Evolutionary conservation across 2,113 vertebrate genomes (phyloP).

Genomic region (human): DNA sequence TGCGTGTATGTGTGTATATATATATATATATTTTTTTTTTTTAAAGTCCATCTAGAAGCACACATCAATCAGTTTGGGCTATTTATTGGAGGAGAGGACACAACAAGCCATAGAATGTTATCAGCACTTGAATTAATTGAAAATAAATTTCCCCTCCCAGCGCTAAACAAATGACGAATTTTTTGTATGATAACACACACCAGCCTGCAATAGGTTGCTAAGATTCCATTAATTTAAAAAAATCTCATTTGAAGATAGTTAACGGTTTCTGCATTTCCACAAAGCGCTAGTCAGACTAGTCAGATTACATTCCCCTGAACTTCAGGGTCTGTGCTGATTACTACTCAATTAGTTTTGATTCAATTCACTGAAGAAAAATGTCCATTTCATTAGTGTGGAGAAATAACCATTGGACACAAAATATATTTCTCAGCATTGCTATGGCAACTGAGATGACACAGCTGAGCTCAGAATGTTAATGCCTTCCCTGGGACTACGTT

Average conservation of each 20-base stretch:
- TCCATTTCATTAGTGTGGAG: constrained; percentile 79
- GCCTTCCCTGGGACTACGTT: constrained; percentile 59
- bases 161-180: constrained; percentile 75
- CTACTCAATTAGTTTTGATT: constrained; percentile 85
- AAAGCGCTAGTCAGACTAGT: constrained; percentile 81
- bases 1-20: background rate
- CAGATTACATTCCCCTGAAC: constrained; percentile 81
- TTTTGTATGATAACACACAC: constrained; percentile 75
- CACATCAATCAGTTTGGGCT: constrained; percentile 32
- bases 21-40: background rate
- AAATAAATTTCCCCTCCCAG: constrained; percentile 75
- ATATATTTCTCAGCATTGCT: constrained; percentile 70
- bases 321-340: constrained; percentile 80
- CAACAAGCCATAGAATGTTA: constrained; percentile 59
- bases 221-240: constrained; percentile 84
- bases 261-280: constrained; percentile 82
- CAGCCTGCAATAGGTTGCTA: constrained; percentile 81
- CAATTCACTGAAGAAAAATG: constrained; percentile 84
- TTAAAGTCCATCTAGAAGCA: background rate
- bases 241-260: constrained; percentile 82
- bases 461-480: constrained; percentile 66
- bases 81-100: constrained; percentile 14
- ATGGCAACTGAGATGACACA: constrained; percentile 74
- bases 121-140: constrained; percentile 64
- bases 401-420: constrained; percentile 80